phyloP scores from a whole-genome alignment of 2,113 vertebrate genomes.

The Nicator chloris region DNA sequence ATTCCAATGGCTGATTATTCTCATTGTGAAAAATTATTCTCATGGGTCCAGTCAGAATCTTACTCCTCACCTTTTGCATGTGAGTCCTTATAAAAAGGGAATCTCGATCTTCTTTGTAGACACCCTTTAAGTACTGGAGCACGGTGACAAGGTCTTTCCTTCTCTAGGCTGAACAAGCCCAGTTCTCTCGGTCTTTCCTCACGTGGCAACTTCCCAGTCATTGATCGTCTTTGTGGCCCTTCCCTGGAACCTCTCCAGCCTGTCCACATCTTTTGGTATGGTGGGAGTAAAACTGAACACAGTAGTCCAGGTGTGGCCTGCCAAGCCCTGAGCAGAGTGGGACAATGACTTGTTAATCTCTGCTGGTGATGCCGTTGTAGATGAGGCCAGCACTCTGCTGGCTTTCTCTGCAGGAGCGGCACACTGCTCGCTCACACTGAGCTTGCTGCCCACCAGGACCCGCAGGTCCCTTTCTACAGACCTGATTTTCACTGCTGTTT shows the following conservation, averaged over 20 bases:
- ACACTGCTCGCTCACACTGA: rapidly evolving
- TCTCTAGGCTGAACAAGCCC: neutral
- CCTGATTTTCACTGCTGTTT: neutral
- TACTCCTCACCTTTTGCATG: neutral
- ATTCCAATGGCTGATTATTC: neutral
- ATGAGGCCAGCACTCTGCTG: neutral
- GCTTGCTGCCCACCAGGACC: neutral
- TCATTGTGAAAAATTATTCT: neutral
- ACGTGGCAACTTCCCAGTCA: neutral
- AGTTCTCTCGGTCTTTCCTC: neutral
- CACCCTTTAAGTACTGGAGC: neutral
- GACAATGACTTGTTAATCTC: neutral
- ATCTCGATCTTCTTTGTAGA: neutral
- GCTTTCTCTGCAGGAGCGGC: neutral
- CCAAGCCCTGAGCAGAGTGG: neutral
- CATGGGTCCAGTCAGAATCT: neutral
- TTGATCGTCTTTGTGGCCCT: neutral
- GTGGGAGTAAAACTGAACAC: neutral
- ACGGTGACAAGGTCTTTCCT: neutral
- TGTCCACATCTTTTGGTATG: too few species aligned
- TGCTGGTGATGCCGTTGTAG: neutral
- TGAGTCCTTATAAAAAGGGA: neutral
- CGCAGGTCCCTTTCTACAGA: neutral
- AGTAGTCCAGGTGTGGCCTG: neutral
- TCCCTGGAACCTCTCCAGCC: neutral